Percentiles rank a stretch among this genome's conserved stretches.
Conservation (phyloP, 2,888 invertebrate genomes). For the Trachelus tabidus region DNA sequence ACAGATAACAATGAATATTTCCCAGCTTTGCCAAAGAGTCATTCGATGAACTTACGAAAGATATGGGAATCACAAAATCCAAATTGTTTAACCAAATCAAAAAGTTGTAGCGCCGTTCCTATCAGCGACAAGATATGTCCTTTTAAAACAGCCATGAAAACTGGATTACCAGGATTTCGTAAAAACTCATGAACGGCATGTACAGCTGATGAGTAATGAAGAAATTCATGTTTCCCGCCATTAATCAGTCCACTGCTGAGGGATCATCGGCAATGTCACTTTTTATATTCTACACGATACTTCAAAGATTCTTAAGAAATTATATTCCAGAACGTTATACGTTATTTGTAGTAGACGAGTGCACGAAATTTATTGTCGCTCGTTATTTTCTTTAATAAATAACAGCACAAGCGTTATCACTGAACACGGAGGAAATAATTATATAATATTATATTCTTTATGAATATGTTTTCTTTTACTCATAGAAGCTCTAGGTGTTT, state of each 20-base stretch:
- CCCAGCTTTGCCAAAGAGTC: slow-evolving; percentile 36
- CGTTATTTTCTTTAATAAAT: background rate
- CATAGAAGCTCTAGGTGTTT: background rate
- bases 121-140: slow-evolving; percentile 33
- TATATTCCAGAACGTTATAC: background rate
- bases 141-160: slow-evolving; percentile 28
- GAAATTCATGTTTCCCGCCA: slow-evolving; percentile 34
- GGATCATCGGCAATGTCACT: background rate
- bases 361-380: slow-evolving; percentile 3
- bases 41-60: slow-evolving; percentile 24
- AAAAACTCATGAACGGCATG: slow-evolving; percentile 37
- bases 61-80: slow-evolving; percentile 30
- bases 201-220: slow-evolving; percentile 25
- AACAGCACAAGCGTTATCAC: background rate
- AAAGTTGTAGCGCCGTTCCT: slow-evolving; percentile 37
- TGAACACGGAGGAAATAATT: background rate
- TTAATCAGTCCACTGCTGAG: background rate
- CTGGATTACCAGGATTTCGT: slow-evolving; percentile 29
- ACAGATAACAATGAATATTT: slow-evolving; percentile 32
- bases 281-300: background rate
- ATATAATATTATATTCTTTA: background rate
- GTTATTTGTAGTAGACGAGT: background rate
- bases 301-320: background rate
- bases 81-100: slow-evolving; percentile 35
- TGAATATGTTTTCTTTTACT: background rate